Conservation (phyloP, 30 jellyfish, hydroid and myxozoan species). For the Calvadosia cruxmelitensis region DNA sequence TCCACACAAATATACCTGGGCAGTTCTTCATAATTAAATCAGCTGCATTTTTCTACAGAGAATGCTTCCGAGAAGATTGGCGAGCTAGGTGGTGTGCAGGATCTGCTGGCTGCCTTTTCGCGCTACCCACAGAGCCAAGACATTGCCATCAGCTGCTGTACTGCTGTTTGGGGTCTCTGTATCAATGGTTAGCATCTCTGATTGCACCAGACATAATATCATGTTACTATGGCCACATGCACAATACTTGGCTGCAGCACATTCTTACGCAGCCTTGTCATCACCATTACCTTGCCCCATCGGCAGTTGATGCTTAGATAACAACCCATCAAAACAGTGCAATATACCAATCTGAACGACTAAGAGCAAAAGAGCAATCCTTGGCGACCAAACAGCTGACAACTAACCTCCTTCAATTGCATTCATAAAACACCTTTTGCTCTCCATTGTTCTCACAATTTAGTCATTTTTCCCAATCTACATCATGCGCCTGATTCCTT, state of each 20-base stretch:
- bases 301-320: background rate
- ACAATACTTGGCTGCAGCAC: no score
- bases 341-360: background rate
- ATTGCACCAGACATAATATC: no score
- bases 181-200: slow-evolving; percentile 38
- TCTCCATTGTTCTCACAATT: no score
- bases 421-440: no score
- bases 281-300: no score
- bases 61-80: slow-evolving; percentile 76
- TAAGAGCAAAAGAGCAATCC: background rate
- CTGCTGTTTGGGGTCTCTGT: slow-evolving; percentile 79
- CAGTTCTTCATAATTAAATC: background rate
- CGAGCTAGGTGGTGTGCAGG: slow-evolving; percentile 86
- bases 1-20: background rate
- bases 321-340: background rate
- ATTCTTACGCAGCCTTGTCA: no score
- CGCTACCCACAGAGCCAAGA: slow-evolving; percentile 61
- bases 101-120: slow-evolving; percentile 55
- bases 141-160: slow-evolving; percentile 73
- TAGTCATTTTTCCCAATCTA: no score
- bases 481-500: no score
- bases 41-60: slow-evolving; percentile 13
- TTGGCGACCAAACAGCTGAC: no score
- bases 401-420: no score
- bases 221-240: no score